phyloP scores from a whole-genome alignment of 2,797 vertebrate genomes.

The Protosalanx chinensis region DNA sequence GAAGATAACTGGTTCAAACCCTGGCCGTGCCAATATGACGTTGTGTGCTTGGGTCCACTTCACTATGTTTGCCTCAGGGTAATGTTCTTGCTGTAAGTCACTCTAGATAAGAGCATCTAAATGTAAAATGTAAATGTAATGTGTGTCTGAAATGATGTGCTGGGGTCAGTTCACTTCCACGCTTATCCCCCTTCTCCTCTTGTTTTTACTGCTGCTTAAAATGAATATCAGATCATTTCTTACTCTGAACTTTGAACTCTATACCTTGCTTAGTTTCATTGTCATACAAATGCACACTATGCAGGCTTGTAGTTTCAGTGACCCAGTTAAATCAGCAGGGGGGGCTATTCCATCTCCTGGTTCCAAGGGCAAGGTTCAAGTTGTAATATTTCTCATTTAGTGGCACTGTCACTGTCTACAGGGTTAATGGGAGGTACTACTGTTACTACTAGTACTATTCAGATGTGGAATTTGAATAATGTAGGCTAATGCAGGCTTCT shows the following conservation, averaged over 20 bases:
- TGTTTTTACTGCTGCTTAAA: not conserved
- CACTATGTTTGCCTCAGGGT: too few species aligned
- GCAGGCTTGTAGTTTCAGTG: not conserved
- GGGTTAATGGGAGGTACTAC: not conserved
- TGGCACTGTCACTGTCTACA: not conserved
- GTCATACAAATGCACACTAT: too few species aligned
- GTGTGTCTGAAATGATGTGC: not conserved
- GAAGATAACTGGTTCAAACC: too few species aligned
- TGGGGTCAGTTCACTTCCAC: not conserved
- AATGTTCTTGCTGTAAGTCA: too few species aligned
- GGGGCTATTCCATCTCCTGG: constrained; percentile 10
- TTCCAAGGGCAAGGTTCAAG: not conserved
- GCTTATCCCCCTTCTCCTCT: not conserved
- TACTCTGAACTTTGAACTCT: not conserved
- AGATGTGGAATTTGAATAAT: too few species aligned
- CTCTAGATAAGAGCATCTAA: too few species aligned
- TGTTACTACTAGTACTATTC: too few species aligned
- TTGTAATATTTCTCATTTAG: not conserved
- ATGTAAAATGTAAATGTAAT: not conserved
- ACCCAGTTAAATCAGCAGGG: constrained; percentile 6
- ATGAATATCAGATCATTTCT: not conserved
- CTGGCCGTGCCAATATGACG: too few species aligned
- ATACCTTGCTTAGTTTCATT: not conserved
- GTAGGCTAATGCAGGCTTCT: too few species aligned
- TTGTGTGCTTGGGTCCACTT: too few species aligned